Evolutionary conservation across 1,140 invertebrate species (phyloP).

Genomic region (Sesamia nonagrioides): DNA sequence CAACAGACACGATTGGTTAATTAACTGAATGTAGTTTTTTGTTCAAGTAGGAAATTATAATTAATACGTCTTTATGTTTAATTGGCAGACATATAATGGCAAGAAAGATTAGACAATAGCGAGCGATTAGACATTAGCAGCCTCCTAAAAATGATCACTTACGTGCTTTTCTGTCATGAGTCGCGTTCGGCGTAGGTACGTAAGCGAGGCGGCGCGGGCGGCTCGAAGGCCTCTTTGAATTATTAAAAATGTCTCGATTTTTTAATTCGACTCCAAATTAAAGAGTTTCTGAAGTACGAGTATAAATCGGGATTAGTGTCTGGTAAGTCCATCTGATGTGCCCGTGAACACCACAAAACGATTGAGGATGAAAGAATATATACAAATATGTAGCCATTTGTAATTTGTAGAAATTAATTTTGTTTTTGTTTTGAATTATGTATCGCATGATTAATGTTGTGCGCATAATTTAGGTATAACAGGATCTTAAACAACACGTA

Average conservation of each 20-base stretch:
- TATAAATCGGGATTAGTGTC: slow-evolving; percentile 82
- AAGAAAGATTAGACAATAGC: neutral
- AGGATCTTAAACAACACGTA: slow-evolving; percentile 22
- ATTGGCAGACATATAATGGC: too few relatives aligned
- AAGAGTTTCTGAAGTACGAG: slow-evolving; percentile 68
- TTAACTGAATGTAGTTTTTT: too few relatives aligned
- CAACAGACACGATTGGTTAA: too few relatives aligned
- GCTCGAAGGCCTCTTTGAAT: slow-evolving; percentile 61
- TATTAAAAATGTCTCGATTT: slow-evolving; percentile 75
- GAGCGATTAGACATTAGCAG: neutral
- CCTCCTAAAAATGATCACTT: slow-evolving; percentile 18
- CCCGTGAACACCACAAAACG: slow-evolving; percentile 72
- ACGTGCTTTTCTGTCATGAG: slow-evolving; percentile 49
- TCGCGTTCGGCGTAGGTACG: slow-evolving; percentile 35
- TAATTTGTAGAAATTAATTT: slow-evolving; percentile 54
- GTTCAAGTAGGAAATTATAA: too few relatives aligned
- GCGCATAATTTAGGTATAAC: neutral
- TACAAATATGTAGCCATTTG: slow-evolving; percentile 48
- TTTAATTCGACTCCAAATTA: slow-evolving; percentile 81
- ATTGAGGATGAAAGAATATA: slow-evolving; percentile 72
- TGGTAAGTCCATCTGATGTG: slow-evolving; percentile 63
- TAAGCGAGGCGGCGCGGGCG: slow-evolving; percentile 34
- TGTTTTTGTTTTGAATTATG: slow-evolving; percentile 33
- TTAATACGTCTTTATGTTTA: too few relatives aligned
- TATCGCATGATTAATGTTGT: neutral